Evolutionary conservation across 2,888 invertebrate species (phyloP), one percentile per base, ranked within the genome.

Genomic region (Agriopis aurantiaria): DNA sequence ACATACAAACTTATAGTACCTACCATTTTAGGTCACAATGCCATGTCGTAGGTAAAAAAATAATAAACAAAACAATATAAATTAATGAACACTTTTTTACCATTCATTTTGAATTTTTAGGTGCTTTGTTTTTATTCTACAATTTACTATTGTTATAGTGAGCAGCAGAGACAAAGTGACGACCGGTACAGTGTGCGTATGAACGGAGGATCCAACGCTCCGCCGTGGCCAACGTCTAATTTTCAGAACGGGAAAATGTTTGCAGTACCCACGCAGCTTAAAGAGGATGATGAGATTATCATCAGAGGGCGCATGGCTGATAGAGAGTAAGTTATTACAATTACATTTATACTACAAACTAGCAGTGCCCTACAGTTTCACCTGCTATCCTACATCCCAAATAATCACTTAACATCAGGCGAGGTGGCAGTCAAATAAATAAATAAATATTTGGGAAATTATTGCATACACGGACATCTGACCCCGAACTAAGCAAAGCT

Each of bases 301-400:
- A 55, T 71, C n/a, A 65, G 55, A 55, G 68, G 68, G 8, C 49
- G 45, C 12, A 65, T 71, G 58, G 10, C 14, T 12, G 65, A 65
- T 65, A 62, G 62, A 65, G 43, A 68, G 71, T 71, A 68, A 71
- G 71, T 71, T 48, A 52, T 46, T 53, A 9, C 0, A 43, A 49
- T 23, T 7, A 10, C 23, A 40, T n/a, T 45, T 9, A 14, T 4
- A 3, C 4, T 23, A 52, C n/a, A 6, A 12, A 11, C 17, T 23
- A 23, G 4, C 33, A 33, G 1, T 33, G 33, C 3, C 33, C 5
- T 33, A 33, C 5, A 5, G 33, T 33, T 33, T 33, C 33, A 33
- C 3, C 33, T 33, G 33, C 33, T 33, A 33, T 33, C 33, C 33
- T 33, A 33, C 5, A 33, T 33, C 33, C 33, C 33, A 5, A 23